Evolutionary conservation across 2,888 invertebrate species (phyloP), one percentile per base, ranked within the genome.

Genomic region (Thymelicus sylvestris): DNA sequence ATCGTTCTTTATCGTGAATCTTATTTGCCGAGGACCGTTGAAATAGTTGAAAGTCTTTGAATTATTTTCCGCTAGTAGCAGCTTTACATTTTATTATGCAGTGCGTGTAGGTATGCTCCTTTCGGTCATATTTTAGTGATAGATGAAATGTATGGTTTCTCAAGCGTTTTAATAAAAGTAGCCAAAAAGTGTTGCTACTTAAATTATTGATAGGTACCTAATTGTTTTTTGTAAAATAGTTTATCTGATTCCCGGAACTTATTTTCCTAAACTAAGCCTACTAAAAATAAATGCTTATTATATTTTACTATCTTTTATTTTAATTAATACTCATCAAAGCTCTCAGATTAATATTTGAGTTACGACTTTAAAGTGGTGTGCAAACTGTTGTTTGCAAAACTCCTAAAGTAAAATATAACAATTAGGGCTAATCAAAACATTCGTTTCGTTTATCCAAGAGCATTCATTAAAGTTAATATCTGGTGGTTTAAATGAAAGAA

Each of bases 1-100:
- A 81, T 84, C 86, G 87, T 88, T 81, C 71, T 74, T 68, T 75
- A 75, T 73, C 72, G 70, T 71, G 69, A 70, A 65, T 50, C 66
- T 73, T 67, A 74, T 74, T 69, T 71, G 72, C 72, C 80, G 78
- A 78, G 79, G 68, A 68, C 62, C 71, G 60, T 71, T 66, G 59
- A 70, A 70, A 70, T 65, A 24, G 60, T 65, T 44, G 52, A 47
- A 66, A 55, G 19, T 55, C 50, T 71, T 61, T 19, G 44, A 71
- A 66, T 65, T 52, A 61, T 61, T 71, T 52, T 7, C 15, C 15
- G 59, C 24, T 66, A 44, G 52, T 48, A 63, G 61, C 19, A 63
- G 67, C 47, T 66, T 47, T 47, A 66, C 64, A 59, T 73, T 66
- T 62, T 47, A 50, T 66, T 52, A 19, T 52, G 13, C 19, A 55